Conservation (phyloP, 1,140 invertebrate species). For the Panagrolaimus sp. region DNA sequence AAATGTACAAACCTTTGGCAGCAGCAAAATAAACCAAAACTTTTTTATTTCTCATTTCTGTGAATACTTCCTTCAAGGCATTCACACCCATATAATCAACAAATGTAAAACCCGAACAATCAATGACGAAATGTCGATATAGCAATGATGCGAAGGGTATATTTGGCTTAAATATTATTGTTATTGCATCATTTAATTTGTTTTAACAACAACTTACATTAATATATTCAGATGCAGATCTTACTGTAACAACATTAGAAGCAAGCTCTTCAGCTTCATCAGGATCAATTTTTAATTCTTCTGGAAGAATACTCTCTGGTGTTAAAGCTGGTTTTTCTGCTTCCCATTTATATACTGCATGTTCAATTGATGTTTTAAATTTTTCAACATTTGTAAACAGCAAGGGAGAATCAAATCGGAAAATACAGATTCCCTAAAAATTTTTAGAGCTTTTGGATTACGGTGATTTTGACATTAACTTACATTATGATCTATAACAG, state of each 20-base stretch:
- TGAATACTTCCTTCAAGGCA: constrained; percentile 27
- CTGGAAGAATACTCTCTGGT: no score
- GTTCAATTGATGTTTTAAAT: constrained; percentile 42
- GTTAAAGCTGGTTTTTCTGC: no score
- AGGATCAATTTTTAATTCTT: no score
- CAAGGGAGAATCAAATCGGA: constrained; percentile 55
- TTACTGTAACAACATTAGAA: no score
- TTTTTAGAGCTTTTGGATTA: background rate
- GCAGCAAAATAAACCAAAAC: constrained; percentile 15
- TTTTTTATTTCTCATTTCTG: background rate
- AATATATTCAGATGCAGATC: no score
- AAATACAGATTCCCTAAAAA: constrained; percentile 54
- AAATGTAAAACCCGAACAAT: constrained; percentile 47
- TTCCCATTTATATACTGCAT: constrained; percentile 21
- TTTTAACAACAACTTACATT: no score
- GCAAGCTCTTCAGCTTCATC: no score
- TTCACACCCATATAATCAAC: constrained; percentile 48
- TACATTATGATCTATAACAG: background rate
- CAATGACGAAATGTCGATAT: constrained; percentile 35
- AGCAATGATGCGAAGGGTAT: no score
- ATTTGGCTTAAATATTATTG: no score
- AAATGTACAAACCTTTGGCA: constrained; percentile 14
- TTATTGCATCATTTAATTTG: no score
- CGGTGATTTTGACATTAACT: background rate
- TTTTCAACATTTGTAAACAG: constrained; percentile 56